Conservation (phyloP, 2,888 invertebrate genomes). For the Quadriops clusia region DNA sequence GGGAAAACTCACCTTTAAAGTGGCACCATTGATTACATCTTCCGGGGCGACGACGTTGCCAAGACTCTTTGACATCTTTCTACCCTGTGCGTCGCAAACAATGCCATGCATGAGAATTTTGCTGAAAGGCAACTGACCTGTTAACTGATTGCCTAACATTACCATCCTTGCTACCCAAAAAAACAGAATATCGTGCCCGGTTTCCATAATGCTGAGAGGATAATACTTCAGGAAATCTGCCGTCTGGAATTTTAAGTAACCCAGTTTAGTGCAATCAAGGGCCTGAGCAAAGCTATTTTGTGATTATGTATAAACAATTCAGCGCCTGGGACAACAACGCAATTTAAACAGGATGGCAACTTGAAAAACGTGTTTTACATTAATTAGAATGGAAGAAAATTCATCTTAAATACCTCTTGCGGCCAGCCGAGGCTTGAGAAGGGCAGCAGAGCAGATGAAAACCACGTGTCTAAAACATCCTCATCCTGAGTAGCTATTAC, state of each 20-base stretch:
- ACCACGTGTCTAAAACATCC: conserved; percentile 99
- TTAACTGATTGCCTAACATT: conserved; percentile 85
- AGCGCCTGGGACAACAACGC: neutral
- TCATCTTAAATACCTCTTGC: conserved; percentile 40
- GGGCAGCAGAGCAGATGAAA: conserved; percentile 92
- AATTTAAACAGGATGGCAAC: conserved; percentile 1
- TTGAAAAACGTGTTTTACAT: too few species aligned
- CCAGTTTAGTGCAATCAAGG: neutral
- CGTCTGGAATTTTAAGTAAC: conserved; percentile 42
- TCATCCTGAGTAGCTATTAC: conserved; percentile 63
- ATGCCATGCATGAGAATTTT: conserved; percentile 93
- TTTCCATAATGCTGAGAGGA: conserved; percentile 86
- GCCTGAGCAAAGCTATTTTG: neutral
- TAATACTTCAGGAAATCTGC: conserved; percentile 46
- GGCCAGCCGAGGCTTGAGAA: conserved; percentile 98
- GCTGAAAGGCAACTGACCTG: conserved; percentile 84
- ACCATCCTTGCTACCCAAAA: conserved; percentile 99
- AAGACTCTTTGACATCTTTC: conserved; percentile 98
- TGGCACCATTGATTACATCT: conserved; percentile 83
- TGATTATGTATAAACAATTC: neutral
- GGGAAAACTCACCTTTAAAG: conserved; percentile 55
- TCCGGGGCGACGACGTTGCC: conserved; percentile 97
- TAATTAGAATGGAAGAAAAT: neutral
- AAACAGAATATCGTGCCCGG: conserved; percentile 95
- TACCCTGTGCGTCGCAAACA: conserved; percentile 93